phyloP scores from a whole-genome alignment of 1,140 invertebrate species.

The Brevipalpus yothersi region DNA sequence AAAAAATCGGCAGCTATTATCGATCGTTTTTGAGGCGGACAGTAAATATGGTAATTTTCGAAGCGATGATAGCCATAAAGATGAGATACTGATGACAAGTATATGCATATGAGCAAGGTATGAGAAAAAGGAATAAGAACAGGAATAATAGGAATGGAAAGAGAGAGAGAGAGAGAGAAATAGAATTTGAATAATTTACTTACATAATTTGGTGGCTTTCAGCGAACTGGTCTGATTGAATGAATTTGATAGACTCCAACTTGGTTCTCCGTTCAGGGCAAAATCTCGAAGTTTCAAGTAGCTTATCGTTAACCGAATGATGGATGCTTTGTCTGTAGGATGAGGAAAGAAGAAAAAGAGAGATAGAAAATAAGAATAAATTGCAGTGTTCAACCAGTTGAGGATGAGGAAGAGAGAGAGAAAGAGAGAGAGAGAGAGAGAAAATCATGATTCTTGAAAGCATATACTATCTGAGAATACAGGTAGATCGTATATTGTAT shows the following conservation, averaged over 20 bases:
- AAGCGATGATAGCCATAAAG: too few species aligned
- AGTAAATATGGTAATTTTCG: too few species aligned
- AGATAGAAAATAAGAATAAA: not conserved
- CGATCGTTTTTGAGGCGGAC: too few species aligned
- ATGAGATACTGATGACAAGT: not conserved
- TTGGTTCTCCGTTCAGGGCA: conserved; percentile 75
- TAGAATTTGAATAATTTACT: not conserved
- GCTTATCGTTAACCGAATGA: conserved; percentile 89
- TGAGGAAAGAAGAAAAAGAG: not conserved
- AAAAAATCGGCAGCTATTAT: too few species aligned
- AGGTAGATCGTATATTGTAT: not conserved
- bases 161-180: not conserved
- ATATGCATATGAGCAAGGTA: not conserved
- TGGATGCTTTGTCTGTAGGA: conserved; percentile 68
- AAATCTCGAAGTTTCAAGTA: conserved; percentile 89
- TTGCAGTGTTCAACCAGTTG: not conserved
- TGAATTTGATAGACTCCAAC: conserved; percentile 40
- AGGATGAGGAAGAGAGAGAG: not conserved
- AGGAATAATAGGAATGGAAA: too few species aligned
- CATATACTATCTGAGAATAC: not conserved
- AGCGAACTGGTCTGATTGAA: conserved; percentile 2
- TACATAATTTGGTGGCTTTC: conserved; percentile 9
- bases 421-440: not conserved
- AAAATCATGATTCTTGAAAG: not conserved
- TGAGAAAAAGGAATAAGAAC: not conserved